Base-by-base conservation (phyloP, 2,888 invertebrate genomes). In the Aporophyla lueneburgensis region DNA sequence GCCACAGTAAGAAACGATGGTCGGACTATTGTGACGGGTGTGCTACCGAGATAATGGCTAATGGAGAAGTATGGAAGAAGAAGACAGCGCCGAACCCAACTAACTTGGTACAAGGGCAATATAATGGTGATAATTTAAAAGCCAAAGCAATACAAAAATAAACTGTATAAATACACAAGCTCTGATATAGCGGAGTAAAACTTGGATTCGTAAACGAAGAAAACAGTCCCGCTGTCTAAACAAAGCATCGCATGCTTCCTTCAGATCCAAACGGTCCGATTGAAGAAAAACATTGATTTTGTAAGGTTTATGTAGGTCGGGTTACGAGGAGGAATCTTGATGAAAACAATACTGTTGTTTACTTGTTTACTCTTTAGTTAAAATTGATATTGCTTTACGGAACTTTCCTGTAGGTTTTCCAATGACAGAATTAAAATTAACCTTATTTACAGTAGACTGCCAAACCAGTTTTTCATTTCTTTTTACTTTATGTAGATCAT, bases 271-370 rank as follows among this genome's bases (percentile, higher is more conserved):
- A 77, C 59, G 54, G 54, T 68, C 40, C 21, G 68, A 56, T 67
- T 62, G 76, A 85, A 76, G 77, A 71, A 83, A 76, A 83, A 81
- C 86, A 85, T 76, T 77, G 77, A 73, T 81, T 76, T 76, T 70
- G 49, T 73, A 21, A 61, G 69, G 58, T 70, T 70, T 70, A 71
- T 71, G 70, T 81, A 66, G 85, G 43, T 72, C 71, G 71, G 61
- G 58, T 81, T 76, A 85, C 73, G 40, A 54, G 43, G 59, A 75
- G 59, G 61, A 58, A 74, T 82, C 27, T 68, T 71, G 51, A 81
- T 82, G 58, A 78, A 76, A 81, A 73, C 56, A 81, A 82, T 61
- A 19, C 40, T 46, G 40, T 56, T 56, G 73, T 85, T 76, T 59
- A 67, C 43, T 19, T 66, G 33, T 61, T 59, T 61, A 65, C 16